Percentiles rank a stretch among this genome's conserved stretches.
Evolutionary conservation across 2,113 vertebrate species (phyloP).

Genomic region (Mastomys coucha): DNA sequence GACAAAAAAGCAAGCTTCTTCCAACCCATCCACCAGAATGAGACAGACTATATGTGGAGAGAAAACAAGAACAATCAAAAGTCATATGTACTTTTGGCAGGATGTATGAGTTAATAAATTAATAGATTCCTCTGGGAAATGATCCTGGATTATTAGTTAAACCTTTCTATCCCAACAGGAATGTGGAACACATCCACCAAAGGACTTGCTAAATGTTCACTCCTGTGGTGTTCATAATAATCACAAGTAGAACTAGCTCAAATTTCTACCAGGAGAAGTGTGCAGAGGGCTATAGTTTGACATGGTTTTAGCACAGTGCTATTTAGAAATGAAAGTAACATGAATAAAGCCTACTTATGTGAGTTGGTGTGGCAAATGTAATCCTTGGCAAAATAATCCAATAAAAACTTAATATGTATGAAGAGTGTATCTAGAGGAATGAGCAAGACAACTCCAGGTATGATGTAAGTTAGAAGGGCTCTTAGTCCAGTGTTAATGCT

Average conservation of each 20-base stretch:
- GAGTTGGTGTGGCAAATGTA: not conserved
- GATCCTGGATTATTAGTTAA: not conserved
- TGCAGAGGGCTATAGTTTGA: not conserved
- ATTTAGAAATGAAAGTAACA: not conserved
- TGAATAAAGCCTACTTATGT: not conserved
- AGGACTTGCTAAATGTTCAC: not conserved
- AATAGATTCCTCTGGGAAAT: conserved; percentile 1
- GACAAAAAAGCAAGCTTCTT: not conserved
- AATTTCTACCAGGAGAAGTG: not conserved
- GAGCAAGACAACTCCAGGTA: not conserved
- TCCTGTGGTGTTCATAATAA: not conserved
- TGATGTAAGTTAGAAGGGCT: not conserved
- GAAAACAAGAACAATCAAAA: not conserved
- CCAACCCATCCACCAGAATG: not conserved
- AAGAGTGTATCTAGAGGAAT: not conserved
- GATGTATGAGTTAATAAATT: not conserved
- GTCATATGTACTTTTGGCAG: not conserved
- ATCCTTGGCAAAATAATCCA: not conserved
- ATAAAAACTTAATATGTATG: not conserved
- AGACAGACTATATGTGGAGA: not conserved
- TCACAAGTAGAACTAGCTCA: not conserved
- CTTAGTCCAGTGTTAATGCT: not conserved
- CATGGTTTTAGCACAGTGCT: not conserved
- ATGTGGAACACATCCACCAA: not conserved
- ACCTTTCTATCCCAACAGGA: not conserved